Evolutionary conservation across 1,140 invertebrate species (phyloP).

Genomic region (Drosophila sulfurigaster): DNA sequence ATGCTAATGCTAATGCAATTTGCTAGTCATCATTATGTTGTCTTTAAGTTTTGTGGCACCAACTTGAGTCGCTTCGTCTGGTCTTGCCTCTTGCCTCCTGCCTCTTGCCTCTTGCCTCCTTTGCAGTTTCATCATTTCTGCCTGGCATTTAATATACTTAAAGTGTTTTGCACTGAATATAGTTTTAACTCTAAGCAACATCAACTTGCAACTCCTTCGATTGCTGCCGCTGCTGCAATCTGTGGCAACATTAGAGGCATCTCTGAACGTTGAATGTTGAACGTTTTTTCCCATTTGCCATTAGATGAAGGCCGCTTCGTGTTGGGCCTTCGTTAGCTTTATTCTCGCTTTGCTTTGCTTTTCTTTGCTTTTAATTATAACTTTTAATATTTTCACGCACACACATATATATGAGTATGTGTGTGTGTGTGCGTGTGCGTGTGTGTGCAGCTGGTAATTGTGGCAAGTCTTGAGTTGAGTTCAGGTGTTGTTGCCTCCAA

Average conservation of each 20-base stretch:
- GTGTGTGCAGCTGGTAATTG: slow-evolving; percentile 40
- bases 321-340: slow-evolving; percentile 18
- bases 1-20: slow-evolving; percentile 45
- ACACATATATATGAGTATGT: slow-evolving; percentile 24
- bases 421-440: neutral
- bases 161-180: slow-evolving; percentile 42
- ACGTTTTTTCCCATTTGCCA: slow-evolving; percentile 6
- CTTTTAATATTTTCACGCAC: slow-evolving; percentile 69
- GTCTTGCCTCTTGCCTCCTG: neutral
- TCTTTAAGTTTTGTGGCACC: slow-evolving; percentile 15
- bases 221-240: slow-evolving; percentile 1
- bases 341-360: slow-evolving; percentile 39
- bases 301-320: slow-evolving; percentile 43
- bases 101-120: neutral
- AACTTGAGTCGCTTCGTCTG: neutral
- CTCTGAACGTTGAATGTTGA: no score
- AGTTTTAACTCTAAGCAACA: slow-evolving; percentile 20
- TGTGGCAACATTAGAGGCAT: slow-evolving; percentile 1
- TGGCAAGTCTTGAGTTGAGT: slow-evolving; percentile 3
- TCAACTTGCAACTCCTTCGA: no score
- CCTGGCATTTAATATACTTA: slow-evolving; percentile 51
- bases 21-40: slow-evolving; percentile 50
- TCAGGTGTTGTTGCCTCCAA: slow-evolving; percentile 10
- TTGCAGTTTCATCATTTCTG: neutral
- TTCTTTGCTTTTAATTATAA: slow-evolving; percentile 71